Conservation (phyloP, 2,797 vertebrate species). For the Phrynocephalus forsythii region DNA sequence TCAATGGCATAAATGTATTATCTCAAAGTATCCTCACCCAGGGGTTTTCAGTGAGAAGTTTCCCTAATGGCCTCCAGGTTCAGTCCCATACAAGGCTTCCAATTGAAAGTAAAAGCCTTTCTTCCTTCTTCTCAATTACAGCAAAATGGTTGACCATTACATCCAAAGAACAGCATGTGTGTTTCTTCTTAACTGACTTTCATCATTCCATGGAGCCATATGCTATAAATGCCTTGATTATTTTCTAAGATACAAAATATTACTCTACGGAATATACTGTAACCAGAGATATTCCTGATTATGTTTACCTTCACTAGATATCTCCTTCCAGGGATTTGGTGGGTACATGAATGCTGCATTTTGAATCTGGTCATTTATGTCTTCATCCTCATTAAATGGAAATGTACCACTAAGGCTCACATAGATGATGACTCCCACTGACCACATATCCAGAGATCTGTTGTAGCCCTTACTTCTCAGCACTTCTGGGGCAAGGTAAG, state of each 20-base stretch:
- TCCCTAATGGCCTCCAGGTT: not conserved
- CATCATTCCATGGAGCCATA: not conserved
- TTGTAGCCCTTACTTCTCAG: conserved; percentile 98
- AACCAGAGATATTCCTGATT: not conserved
- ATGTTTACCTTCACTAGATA: conserved; percentile 90
- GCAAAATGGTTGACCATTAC: not conserved
- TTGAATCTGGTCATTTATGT: conserved; percentile 98
- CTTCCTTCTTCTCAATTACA: not conserved
- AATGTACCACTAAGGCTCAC: conserved; percentile 97
- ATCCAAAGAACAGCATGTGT: not conserved
- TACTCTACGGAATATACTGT: not conserved
- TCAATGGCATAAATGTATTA: not conserved
- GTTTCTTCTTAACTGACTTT: not conserved
- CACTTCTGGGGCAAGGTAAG: conserved; percentile 95
- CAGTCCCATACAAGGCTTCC: not conserved
- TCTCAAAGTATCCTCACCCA: not conserved
- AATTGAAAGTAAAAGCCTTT: not conserved
- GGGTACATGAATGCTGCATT: conserved; percentile 99
- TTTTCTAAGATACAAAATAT: not conserved
- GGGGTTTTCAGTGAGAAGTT: not conserved
- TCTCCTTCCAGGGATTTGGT: conserved; percentile 94
- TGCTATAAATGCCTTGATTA: not conserved
- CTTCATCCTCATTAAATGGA: conserved; percentile 97
- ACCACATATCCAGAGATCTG: conserved; percentile 98
- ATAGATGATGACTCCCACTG: conserved; percentile 95